A percentile compares a stretch with the other conserved stretches of the same genome.
Conservation (phyloP, 2,888 invertebrate species). For the Cremastinae sp. region DNA sequence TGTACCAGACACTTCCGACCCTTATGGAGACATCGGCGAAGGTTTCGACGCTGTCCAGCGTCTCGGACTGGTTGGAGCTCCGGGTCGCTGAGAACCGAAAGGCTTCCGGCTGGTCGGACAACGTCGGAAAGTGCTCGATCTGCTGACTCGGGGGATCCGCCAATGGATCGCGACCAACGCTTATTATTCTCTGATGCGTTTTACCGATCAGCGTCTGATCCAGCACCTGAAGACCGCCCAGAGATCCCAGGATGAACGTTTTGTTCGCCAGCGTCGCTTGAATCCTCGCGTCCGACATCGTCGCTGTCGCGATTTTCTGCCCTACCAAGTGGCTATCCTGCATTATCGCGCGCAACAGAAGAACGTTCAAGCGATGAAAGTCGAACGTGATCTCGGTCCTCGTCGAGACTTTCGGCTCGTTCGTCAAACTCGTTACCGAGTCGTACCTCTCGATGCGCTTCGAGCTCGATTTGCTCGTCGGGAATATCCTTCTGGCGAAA, state of each 20-base stretch:
- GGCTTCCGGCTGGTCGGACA: constrained; percentile 80
- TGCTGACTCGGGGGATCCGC: constrained; percentile 80
- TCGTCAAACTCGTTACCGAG: constrained; percentile 71
- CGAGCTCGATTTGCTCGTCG: constrained; percentile 70
- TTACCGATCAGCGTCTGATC: constrained; percentile 93
- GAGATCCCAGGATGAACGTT: constrained; percentile 88
- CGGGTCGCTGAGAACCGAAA: constrained; percentile 82
- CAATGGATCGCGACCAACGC: constrained; percentile 90
- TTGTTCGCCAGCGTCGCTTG: constrained; percentile 88
- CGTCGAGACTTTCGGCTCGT: constrained; percentile 71
- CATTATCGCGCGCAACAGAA: constrained; percentile 90
- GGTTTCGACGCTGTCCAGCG: constrained; percentile 67
- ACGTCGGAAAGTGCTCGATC: constrained; percentile 75
- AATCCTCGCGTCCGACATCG: constrained; percentile 94
- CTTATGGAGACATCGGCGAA: constrained; percentile 77
- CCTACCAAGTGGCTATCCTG: constrained; percentile 87
- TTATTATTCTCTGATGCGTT: constrained; percentile 91
- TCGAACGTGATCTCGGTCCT: constrained; percentile 94
- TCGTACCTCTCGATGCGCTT: constrained; percentile 69
- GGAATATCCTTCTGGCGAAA: constrained; percentile 90
- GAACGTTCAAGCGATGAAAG: constrained; percentile 94
- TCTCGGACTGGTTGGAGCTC: constrained; percentile 67
- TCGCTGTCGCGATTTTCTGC: constrained; percentile 96
- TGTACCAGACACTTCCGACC: constrained; percentile 88
- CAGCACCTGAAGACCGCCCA: constrained; percentile 95